phyloP scores from a whole-genome alignment of 1,140 invertebrate species.

The Drosophila hydei region DNA sequence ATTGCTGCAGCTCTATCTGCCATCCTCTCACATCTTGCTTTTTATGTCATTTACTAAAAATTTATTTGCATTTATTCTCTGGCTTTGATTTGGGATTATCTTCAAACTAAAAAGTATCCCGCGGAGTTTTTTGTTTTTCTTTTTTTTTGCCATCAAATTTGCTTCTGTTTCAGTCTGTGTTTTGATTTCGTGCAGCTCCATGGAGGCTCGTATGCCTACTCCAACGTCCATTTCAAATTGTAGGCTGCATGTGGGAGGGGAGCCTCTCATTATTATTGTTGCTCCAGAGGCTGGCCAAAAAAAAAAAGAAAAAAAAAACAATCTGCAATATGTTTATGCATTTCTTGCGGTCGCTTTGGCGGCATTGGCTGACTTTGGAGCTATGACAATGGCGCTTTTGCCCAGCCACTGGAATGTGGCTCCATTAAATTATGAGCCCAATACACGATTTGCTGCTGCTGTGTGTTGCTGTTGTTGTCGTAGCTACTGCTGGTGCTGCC shows the following conservation, averaged over 20 bases:
- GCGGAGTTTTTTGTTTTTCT: conserved; percentile 37
- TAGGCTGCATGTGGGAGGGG: background rate
- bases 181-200: conserved; percentile 40
- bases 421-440: conserved; percentile 77
- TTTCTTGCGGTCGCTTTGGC: conserved; percentile 71
- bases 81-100: conserved; percentile 26
- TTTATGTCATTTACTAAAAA: conserved; percentile 2
- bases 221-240: background rate
- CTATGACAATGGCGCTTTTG: conserved; percentile 60
- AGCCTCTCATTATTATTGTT: conserved; percentile 16
- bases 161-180: conserved; percentile 52
- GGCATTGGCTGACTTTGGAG: conserved; percentile 34
- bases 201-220: background rate
- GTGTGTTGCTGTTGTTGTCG: conserved; percentile 14
- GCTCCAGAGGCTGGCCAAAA: conserved; percentile 3
- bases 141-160: conserved; percentile 22
- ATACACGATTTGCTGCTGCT: conserved; percentile 57
- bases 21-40: too few species aligned
- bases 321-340: conserved; percentile 73
- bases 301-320: conserved; percentile 22
- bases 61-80: conserved; percentile 27
- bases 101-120: conserved; percentile 44
- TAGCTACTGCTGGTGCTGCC: conserved; percentile 40
- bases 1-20: too few species aligned
- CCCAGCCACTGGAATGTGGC: conserved; percentile 63